phyloP scores from a whole-genome alignment of 53 echinoderm and acorn worm species.

The Antedon mediterranea region DNA sequence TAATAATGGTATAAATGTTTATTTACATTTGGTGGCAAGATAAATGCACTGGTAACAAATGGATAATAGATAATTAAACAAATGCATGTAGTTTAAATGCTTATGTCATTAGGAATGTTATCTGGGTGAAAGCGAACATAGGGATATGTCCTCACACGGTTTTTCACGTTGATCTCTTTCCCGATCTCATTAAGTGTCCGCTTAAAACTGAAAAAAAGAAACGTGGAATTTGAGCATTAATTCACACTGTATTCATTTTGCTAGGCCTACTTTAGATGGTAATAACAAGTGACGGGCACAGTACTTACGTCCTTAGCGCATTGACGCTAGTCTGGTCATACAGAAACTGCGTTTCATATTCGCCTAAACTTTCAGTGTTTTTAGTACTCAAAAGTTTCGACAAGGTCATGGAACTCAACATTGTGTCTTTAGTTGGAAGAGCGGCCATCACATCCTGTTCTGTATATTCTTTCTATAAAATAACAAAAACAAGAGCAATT shows the following conservation, averaged over 20 bases:
- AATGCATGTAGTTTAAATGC: neutral
- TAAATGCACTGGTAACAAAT: no score
- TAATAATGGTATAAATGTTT: no score
- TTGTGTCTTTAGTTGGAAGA: neutral
- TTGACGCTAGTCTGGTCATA: neutral
- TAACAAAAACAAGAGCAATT: no score
- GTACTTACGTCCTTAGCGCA: slow-evolving; percentile 1
- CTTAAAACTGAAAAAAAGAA: neutral
- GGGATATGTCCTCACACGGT: neutral
- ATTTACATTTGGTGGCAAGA: no score
- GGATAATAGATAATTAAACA: no score
- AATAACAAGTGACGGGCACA: no score
- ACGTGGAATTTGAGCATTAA: no score
- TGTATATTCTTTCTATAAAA: neutral
- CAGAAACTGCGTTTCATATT: slow-evolving; percentile 4
- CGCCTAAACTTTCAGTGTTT: neutral
- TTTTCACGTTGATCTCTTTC: neutral
- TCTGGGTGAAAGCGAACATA: neutral
- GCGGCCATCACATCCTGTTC: neutral
- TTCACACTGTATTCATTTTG: no score
- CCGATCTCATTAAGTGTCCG: neutral
- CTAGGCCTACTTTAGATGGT: no score
- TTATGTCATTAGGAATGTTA: neutral
- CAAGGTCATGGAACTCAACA: neutral
- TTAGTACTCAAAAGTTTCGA: slow-evolving; percentile 3